Conservation (phyloP, 2,113 vertebrate species). For the Pluvianellus socialis region DNA sequence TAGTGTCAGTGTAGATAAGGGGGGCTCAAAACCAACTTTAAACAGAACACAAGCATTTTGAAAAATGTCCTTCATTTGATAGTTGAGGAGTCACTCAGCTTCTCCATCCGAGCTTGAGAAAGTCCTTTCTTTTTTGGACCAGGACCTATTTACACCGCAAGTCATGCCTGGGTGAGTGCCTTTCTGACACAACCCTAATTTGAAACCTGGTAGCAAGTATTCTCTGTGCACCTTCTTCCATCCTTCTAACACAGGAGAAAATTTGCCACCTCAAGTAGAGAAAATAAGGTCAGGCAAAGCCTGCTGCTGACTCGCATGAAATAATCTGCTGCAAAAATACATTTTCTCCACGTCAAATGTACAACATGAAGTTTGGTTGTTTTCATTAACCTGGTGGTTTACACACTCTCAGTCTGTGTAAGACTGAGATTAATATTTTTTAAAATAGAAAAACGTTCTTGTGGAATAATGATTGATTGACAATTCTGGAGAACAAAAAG, state of each 20-base stretch:
- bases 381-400: neutral
- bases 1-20: neutral
- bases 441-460: neutral
- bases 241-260: neutral
- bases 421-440: neutral
- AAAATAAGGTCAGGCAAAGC: neutral
- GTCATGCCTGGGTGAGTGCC: neutral
- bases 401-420: neutral
- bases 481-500: neutral
- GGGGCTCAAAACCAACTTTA: neutral
- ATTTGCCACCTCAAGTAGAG: neutral
- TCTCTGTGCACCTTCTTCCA: neutral
- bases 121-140: neutral
- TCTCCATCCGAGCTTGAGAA: neutral
- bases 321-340: neutral
- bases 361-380: neutral
- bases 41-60: neutral
- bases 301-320: neutral
- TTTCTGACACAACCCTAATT: neutral
- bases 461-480: neutral
- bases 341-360: neutral
- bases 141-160: neutral
- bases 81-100: neutral
- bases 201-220: neutral
- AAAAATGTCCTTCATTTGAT: neutral